These are phyloP conservation scores for Toxotes lorentzi DNA, from an alignment of 2,797 vertebrate genomes.

Conservation along the genomic window DNA sequence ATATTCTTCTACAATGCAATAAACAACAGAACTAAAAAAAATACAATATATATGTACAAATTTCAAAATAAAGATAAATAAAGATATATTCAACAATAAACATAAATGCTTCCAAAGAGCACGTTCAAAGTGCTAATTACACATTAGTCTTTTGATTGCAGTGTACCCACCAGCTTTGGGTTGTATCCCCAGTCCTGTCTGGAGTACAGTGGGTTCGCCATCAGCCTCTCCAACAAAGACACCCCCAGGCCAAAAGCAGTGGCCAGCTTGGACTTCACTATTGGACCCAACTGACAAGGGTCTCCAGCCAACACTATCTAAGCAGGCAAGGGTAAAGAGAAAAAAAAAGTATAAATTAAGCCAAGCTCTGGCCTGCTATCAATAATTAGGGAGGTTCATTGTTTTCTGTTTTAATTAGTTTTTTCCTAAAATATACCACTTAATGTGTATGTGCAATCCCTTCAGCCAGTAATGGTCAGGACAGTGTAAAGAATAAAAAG, in stretches of 20 bases:
- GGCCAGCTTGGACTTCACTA: conserved; percentile 92
- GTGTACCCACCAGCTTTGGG: conserved; percentile 89
- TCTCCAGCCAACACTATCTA: conserved; percentile 95
- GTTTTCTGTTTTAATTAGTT: conserved; percentile 1
- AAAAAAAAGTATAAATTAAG: neutral
- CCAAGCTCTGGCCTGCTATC: neutral
- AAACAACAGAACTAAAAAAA: too few species aligned
- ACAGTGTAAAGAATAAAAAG: neutral
- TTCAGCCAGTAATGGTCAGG: neutral
- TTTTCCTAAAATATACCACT: neutral
- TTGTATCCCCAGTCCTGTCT: conserved; percentile 91
- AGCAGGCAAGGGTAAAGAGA: neutral
- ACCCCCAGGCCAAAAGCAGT: conserved; percentile 88
- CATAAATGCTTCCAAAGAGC: neutral
- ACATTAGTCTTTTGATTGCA: neutral
- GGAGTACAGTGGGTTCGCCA: conserved; percentile 87
- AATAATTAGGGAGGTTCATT: neutral
- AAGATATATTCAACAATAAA: neutral
- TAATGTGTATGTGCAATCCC: too few species aligned
- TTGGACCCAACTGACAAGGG: conserved; percentile 93
- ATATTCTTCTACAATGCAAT: neutral
- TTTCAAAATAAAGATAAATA: neutral
- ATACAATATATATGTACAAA: neutral
- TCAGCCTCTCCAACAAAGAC: conserved; percentile 93
- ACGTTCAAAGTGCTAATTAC: neutral